These are phyloP conservation scores for Dipodomys ordii DNA, from an alignment of 2,113 vertebrate species.

Conservation along the genomic window DNA sequence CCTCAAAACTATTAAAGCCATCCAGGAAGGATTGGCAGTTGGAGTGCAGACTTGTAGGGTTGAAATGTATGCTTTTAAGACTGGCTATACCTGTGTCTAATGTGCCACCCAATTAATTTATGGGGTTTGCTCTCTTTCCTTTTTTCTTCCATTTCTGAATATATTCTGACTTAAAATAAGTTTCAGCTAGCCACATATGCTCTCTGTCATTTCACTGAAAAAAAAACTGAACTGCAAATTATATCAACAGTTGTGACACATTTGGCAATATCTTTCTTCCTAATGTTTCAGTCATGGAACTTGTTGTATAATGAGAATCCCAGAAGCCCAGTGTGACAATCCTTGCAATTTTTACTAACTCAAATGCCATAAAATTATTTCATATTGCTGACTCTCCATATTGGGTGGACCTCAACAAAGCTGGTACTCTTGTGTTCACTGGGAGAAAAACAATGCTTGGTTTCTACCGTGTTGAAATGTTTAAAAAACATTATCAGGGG, in stretches of 20 bases:
- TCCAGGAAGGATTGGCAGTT: slow-evolving; percentile 35
- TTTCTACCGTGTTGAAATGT: no score
- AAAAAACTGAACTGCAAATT: slow-evolving; percentile 58
- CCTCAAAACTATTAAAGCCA: slow-evolving; percentile 41
- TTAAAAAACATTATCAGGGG: no score
- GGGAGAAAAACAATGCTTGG: neutral
- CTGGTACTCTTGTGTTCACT: neutral
- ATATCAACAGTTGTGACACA: slow-evolving; percentile 43
- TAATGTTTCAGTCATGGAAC: slow-evolving; percentile 49
- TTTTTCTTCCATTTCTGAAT: slow-evolving; percentile 61
- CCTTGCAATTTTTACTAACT: slow-evolving; percentile 35
- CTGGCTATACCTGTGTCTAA: slow-evolving; percentile 1
- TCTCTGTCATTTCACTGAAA: slow-evolving; percentile 61
- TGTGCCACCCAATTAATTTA: slow-evolving; percentile 65
- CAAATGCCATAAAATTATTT: neutral
- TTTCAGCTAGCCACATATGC: slow-evolving; percentile 40
- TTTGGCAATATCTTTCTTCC: slow-evolving; percentile 63
- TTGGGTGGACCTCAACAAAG: neutral
- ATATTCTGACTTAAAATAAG: slow-evolving; percentile 48
- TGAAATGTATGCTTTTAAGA: slow-evolving; percentile 55
- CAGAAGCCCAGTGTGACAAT: slow-evolving; percentile 29
- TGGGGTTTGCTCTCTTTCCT: slow-evolving; percentile 68
- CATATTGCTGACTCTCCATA: slow-evolving; percentile 9
- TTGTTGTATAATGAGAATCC: slow-evolving; percentile 63
- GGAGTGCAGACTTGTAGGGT: slow-evolving; percentile 40